Percentiles rank a stretch among this genome's conserved stretches.
These are phyloP conservation scores for Trichogramma dendrolimi DNA, from an alignment of 2,888 invertebrate species.

Conservation along the genomic window DNA sequence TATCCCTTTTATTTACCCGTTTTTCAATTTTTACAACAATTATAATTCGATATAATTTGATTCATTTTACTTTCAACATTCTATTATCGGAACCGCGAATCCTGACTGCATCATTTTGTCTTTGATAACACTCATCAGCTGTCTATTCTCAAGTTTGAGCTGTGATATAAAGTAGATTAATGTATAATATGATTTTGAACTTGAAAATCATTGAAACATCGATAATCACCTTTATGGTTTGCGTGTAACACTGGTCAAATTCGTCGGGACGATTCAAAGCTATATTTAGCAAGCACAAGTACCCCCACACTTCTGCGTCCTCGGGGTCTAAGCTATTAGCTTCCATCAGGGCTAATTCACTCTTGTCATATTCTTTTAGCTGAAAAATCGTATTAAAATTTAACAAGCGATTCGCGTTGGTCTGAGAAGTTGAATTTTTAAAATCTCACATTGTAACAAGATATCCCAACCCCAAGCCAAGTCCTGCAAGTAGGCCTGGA, in stretches of 20 bases:
- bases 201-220: not conserved
- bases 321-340: slow-evolving; percentile 39
- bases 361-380: slow-evolving; percentile 34
- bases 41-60: too few relatives aligned
- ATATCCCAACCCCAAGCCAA: slow-evolving; percentile 41
- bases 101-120: too few relatives aligned
- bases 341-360: slow-evolving; percentile 38
- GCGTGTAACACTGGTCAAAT: slow-evolving; percentile 41
- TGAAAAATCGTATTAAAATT: slow-evolving; percentile 9
- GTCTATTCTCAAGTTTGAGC: too few relatives aligned
- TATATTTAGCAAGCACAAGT: slow-evolving; percentile 41
- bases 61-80: too few relatives aligned
- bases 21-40: too few relatives aligned
- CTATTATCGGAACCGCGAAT: too few relatives aligned
- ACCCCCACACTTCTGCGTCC: slow-evolving; percentile 39
- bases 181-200: not conserved
- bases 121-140: too few relatives aligned
- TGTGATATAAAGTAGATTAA: too few relatives aligned
- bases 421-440: too few relatives aligned
- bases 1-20: too few relatives aligned
- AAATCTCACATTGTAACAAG: slow-evolving; percentile 35
- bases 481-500: slow-evolving; percentile 34
- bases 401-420: too few relatives aligned
- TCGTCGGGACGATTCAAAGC: slow-evolving; percentile 37
- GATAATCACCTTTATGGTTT: slow-evolving; percentile 33